These are phyloP conservation scores for Macroramphosus scolopax DNA, from an alignment of 2,797 vertebrate genomes.

Conservation along the genomic window DNA sequence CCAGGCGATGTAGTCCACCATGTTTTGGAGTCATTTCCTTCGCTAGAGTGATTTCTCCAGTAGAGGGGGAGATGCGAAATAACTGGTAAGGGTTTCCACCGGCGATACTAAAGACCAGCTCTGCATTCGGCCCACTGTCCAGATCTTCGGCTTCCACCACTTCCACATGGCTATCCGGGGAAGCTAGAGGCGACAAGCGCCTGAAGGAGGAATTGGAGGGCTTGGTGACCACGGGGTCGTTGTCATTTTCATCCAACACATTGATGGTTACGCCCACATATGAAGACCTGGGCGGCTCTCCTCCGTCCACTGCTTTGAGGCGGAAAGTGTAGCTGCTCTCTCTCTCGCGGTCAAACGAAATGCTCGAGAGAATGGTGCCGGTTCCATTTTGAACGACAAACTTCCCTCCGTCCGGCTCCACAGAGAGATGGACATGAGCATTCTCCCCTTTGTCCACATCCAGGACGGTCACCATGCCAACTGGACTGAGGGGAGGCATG, in stretches of 20 bases:
- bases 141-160: conserved; percentile 94
- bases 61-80: conserved; percentile 91
- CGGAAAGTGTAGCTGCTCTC: conserved; percentile 98
- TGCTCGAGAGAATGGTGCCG: conserved; percentile 96
- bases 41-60: conserved; percentile 93
- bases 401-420: conserved; percentile 95
- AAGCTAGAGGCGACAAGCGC: conserved; percentile 87
- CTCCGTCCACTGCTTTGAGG: conserved; percentile 92
- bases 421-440: conserved; percentile 88
- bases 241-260: conserved; percentile 97
- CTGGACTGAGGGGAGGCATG: conserved; percentile 95
- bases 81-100: conserved; percentile 96
- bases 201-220: conserved; percentile 95
- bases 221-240: conserved; percentile 93
- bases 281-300: conserved; percentile 91
- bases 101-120: conserved; percentile 90
- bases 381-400: conserved; percentile 98
- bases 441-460: conserved; percentile 97
- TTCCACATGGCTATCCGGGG: conserved; percentile 91
- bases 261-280: conserved; percentile 98
- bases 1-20: conserved; percentile 92
- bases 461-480: conserved; percentile 97
- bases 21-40: conserved; percentile 95
- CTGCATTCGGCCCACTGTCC: conserved; percentile 92
- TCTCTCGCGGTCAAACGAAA: conserved; percentile 97